These are phyloP conservation scores for Gallirallus australis DNA, from an alignment of 2,797 vertebrate species.

Conservation along the genomic window DNA sequence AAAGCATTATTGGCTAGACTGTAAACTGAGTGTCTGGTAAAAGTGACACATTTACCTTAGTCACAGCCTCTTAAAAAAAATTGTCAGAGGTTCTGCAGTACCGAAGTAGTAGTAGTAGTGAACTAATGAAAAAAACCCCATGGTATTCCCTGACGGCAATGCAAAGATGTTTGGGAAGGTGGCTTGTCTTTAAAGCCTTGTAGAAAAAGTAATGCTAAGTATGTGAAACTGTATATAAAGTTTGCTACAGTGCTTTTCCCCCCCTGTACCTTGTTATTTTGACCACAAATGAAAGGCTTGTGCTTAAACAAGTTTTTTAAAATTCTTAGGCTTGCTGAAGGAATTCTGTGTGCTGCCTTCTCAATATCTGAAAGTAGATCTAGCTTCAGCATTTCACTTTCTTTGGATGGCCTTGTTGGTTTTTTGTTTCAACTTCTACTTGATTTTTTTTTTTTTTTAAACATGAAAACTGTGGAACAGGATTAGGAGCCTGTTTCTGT, in stretches of 20 bases:
- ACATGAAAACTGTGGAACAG: neutral
- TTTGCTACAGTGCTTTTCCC: fast-evolving
- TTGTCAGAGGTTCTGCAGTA: neutral
- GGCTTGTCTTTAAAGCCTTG: neutral
- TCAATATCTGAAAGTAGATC: neutral
- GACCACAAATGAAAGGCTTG: neutral
- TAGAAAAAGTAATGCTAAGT: neutral
- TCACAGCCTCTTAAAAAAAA: neutral
- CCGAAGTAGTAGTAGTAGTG: neutral
- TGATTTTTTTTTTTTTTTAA: neutral
- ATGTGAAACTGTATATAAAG: neutral
- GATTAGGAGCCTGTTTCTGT: neutral
- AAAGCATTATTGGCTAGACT: neutral
- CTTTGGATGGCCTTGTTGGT: neutral
- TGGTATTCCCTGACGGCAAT: too few species aligned
- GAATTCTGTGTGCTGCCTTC: neutral
- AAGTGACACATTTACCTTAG: neutral
- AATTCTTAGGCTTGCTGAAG: neutral
- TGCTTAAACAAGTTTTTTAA: neutral
- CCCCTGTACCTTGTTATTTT: neutral
- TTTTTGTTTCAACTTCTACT: neutral
- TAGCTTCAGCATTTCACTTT: neutral
- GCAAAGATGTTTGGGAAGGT: neutral
- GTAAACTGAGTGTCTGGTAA: neutral
- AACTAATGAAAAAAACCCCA: neutral